phyloP scores from a whole-genome alignment of 2,888 invertebrate species.

The Dasysyrphus albostriatus region DNA sequence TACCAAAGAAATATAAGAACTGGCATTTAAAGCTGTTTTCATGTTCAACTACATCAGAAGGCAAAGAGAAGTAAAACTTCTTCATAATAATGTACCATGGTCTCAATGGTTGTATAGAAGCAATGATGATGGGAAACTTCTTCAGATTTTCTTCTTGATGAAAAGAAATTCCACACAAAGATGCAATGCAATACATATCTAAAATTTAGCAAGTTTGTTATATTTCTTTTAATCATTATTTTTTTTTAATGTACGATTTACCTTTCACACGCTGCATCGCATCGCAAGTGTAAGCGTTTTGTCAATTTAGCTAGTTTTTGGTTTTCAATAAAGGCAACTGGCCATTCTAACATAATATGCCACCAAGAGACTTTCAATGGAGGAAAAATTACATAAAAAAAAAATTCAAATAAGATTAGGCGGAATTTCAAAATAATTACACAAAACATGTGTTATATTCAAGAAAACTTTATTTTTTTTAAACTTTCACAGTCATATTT shows the following conservation, averaged over 20 bases:
- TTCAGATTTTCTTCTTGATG: not conserved
- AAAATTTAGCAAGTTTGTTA: not conserved
- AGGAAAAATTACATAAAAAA: too few species aligned
- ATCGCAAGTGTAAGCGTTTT: too few species aligned
- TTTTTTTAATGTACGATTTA: not conserved
- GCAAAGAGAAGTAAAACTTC: not conserved
- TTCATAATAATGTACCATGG: not conserved
- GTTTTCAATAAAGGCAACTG: too few species aligned
- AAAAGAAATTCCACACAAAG: constrained; percentile 18
- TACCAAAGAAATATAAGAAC: not conserved
- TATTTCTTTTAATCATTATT: not conserved
- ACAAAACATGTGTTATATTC: too few species aligned
- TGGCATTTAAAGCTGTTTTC: not conserved
- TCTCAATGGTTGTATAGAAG: not conserved
- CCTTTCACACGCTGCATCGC: too few species aligned
- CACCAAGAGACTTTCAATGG: too few species aligned
- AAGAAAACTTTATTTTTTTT: too few species aligned
- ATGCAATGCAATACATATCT: not conserved
- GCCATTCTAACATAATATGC: too few species aligned
- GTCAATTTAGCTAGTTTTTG: too few species aligned
- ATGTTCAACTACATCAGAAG: not conserved
- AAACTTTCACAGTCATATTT: too few species aligned
- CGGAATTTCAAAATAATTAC: too few species aligned
- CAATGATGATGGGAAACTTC: not conserved
- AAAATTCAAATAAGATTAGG: too few species aligned